Evolutionary conservation across 2,888 invertebrate species (phyloP).

Genomic region (Philopedon plagiatum): DNA sequence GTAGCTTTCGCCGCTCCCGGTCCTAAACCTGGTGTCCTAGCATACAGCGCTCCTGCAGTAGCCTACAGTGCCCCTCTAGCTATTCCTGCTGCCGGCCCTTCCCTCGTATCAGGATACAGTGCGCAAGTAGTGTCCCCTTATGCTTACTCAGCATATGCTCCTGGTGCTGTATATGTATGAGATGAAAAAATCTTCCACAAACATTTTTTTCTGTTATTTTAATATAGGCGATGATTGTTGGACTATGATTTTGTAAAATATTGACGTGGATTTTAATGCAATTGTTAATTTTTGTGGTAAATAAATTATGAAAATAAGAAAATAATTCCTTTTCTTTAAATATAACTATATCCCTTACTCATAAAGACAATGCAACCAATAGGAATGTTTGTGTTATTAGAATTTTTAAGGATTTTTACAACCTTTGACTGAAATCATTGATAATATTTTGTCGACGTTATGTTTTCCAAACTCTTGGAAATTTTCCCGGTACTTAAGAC

Average conservation of each 20-base stretch:
- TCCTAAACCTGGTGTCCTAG: conserved; percentile 36
- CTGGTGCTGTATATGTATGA: neutral
- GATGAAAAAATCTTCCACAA: too few species aligned
- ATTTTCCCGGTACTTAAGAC: too few species aligned
- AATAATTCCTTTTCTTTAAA: neutral
- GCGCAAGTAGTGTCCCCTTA: conserved; percentile 29
- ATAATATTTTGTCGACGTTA: too few species aligned
- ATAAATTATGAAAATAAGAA: neutral
- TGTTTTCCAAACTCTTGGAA: too few species aligned
- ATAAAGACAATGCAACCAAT: too few species aligned
- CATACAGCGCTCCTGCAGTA: conserved; percentile 38
- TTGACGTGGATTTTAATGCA: neutral
- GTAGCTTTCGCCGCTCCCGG: conserved; percentile 44
- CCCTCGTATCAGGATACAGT: conserved; percentile 34
- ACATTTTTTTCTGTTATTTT: neutral
- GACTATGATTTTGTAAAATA: neutral
- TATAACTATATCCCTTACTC: too few species aligned
- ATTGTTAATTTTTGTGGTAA: neutral
- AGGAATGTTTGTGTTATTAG: too few species aligned
- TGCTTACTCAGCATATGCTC: conserved; percentile 16
- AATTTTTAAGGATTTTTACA: too few species aligned
- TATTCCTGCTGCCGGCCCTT: conserved; percentile 16
- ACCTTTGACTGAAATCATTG: too few species aligned
- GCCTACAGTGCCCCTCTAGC: conserved; percentile 38
- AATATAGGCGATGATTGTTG: neutral